Conservation (phyloP, 1,140 invertebrate species). For the Hypsibius dujardini region DNA sequence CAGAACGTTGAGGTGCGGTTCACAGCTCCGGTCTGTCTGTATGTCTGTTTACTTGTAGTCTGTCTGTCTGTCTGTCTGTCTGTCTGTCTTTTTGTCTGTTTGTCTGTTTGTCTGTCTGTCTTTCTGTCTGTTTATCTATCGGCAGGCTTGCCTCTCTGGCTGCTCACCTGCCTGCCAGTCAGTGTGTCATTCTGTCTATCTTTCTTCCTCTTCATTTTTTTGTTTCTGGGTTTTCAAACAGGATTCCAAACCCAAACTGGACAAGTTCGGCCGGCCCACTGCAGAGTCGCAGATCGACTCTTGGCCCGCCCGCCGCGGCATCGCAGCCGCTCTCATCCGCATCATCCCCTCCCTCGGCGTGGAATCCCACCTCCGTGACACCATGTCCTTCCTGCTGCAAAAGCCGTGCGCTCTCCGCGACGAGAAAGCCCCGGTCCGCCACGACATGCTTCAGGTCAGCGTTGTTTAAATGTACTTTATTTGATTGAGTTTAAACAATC, state of each 20-base stretch:
- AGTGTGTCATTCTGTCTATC: conserved; percentile 22
- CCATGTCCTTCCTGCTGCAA: conserved; percentile 63
- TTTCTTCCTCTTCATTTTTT: conserved; percentile 6
- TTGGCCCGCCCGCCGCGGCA: conserved; percentile 69
- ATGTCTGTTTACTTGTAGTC: conserved; percentile 22
- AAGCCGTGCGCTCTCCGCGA: conserved; percentile 60
- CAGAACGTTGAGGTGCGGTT: conserved; percentile 47
- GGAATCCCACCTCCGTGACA: conserved; percentile 42
- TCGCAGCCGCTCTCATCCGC: conserved; percentile 58
- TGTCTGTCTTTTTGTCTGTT: conserved; percentile 22
- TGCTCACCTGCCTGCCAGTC: neutral
- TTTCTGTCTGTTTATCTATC: conserved; percentile 23
- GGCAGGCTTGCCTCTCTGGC: too few relatives aligned
- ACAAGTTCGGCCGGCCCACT: conserved; percentile 74
- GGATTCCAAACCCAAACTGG: conserved; percentile 65
- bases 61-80: neutral
- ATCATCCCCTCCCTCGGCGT: conserved; percentile 50
- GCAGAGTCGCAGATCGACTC: conserved; percentile 57
- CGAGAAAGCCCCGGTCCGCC: conserved; percentile 47
- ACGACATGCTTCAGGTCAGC: conserved; percentile 80
- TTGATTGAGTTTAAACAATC: too few relatives aligned
- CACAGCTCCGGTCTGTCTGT: conserved; percentile 1
- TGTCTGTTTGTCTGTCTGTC: conserved; percentile 11
- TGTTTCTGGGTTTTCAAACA: conserved; percentile 28
- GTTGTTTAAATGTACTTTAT: conserved; percentile 31